Evolutionary conservation across 1,140 invertebrate genomes (phyloP), one percentile per base, ranked within the genome.

Genomic region (Pseudobourletiella spinata): DNA sequence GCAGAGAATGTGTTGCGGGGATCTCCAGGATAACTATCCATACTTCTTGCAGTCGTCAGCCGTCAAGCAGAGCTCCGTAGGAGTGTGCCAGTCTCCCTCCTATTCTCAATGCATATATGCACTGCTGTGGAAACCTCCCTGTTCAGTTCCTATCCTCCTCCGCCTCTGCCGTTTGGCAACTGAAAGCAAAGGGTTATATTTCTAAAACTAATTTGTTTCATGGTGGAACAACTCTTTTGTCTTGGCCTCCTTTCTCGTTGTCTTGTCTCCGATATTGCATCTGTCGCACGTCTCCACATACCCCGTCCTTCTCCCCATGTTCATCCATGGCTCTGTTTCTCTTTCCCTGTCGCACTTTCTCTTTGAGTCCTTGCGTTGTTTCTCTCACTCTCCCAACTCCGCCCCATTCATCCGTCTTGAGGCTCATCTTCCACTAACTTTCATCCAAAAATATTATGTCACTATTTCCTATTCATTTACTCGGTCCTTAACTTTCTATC

Each of bases 151-250:
- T n/a, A n/a, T n/a, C n/a, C n/a, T n/a, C n/a, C n/a, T n/a, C n/a
- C n/a, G n/a, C n/a, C n/a, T n/a, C n/a, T n/a, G n/a, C n/a, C n/a
- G n/a, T n/a, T n/a, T n/a, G n/a, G n/a, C n/a, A 35, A 57, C 22
- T 25, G 24, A 35, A 57, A 57, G 43, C 30, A 29, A 59, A 59
- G 57, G 57, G 57, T 59, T 59, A 59, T 59, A 59, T 59, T 59
- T 59, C 57, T 28, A 59, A 59, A 59, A 59, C 57, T 59, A 59
- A 59, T 59, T 59, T 59, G 57, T 50, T 57, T 57, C 56, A 57
- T 59, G 57, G 30, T 59, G 57, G 57, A 59, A 59, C 44, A 59
- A 59, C 44, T 59, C 57, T 50, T 59, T 59, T 59, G 57, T 59
- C 44, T 59, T 59, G 44, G 26, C 26, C 56, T 58, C 56, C 57